phyloP scores from a whole-genome alignment of 2,113 vertebrate genomes.

The Callithrix jacchus region DNA sequence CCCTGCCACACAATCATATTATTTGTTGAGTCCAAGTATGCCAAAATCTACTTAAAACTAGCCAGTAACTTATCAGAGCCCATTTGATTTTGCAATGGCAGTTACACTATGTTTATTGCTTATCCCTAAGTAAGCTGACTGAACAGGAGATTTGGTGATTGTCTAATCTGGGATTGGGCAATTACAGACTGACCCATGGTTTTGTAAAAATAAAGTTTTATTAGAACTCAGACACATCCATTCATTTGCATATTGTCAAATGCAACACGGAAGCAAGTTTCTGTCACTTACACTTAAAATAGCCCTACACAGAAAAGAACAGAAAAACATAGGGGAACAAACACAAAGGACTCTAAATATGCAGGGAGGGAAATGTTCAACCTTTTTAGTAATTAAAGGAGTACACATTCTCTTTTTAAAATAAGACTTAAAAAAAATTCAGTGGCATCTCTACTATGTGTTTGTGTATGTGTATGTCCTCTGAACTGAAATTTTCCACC shows the following conservation, averaged over 20 bases:
- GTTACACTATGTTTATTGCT: not conserved
- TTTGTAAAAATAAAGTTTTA: not conserved
- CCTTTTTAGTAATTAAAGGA: not conserved
- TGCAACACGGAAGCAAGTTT: not conserved
- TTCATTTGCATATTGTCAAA: not conserved
- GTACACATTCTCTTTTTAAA: not conserved
- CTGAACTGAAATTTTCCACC: not conserved
- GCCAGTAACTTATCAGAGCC: not conserved
- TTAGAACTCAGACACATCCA: not conserved
- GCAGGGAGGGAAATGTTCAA: fast-evolving
- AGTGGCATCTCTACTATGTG: not conserved
- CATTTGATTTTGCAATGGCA: not conserved
- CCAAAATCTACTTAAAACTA: not conserved
- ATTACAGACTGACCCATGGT: not conserved
- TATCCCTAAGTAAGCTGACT: not conserved
- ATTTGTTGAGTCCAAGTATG: not conserved
- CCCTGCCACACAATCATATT: too few species aligned
- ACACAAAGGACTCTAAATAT: fast-evolving
- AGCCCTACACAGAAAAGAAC: not conserved
- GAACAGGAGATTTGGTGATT: not conserved
- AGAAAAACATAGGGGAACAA: not conserved
- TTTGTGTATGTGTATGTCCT: not conserved
- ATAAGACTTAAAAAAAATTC: not conserved
- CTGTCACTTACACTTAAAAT: not conserved
- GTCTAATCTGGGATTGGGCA: not conserved